Evolutionary conservation across 2,113 vertebrate species (phyloP).

Genomic region (Empidonax alnorum): DNA sequence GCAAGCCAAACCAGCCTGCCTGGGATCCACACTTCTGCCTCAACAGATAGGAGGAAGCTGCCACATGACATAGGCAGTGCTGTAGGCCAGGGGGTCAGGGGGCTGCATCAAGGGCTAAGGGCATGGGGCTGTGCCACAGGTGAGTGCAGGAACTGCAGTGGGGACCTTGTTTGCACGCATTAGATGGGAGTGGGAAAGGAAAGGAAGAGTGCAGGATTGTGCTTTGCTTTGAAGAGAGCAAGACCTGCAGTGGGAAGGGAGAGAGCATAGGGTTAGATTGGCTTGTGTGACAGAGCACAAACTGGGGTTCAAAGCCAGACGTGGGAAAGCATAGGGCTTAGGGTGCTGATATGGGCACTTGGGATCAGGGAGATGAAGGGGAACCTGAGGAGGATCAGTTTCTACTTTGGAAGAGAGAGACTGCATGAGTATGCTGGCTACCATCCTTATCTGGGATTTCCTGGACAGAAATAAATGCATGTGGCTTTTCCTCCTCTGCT

Average conservation of each 20-base stretch:
- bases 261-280: background rate
- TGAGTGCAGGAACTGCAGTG: fast-evolving
- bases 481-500: background rate
- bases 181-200: background rate
- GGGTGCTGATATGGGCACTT: background rate
- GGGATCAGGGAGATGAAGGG: background rate
- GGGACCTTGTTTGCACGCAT: too few species aligned
- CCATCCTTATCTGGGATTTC: background rate
- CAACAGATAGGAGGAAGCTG: fast-evolving
- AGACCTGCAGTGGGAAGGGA: background rate
- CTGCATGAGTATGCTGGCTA: background rate
- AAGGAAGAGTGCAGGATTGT: fast-evolving
- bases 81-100: background rate
- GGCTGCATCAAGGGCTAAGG: background rate
- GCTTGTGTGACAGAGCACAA: fast-evolving
- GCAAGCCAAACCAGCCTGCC: background rate
- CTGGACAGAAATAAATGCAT: background rate
- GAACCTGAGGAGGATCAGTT: background rate
- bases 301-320: background rate
- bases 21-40: fast-evolving
- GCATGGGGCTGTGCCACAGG: background rate
- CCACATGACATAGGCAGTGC: fast-evolving
- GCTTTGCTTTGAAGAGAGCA: background rate
- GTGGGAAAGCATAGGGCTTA: background rate
- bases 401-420: background rate